Base-by-base conservation (phyloP, 2,888 invertebrate genomes). In the Candidula unifasciata region DNA sequence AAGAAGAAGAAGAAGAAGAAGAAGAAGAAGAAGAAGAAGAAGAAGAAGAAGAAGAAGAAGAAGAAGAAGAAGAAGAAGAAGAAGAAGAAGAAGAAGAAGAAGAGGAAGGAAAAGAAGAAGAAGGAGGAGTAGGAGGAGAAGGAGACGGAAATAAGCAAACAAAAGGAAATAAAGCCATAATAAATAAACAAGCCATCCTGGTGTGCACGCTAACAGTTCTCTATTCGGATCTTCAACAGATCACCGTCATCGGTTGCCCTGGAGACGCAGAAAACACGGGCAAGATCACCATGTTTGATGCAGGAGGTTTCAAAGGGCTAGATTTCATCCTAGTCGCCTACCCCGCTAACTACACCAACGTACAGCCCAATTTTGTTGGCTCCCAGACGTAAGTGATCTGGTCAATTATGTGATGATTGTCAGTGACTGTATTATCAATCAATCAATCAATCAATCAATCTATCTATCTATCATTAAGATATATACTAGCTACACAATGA, bases 281-380 rank as follows among this genome's bases (percentile, higher is more conserved):
- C n/a, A 84, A 80, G 57, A 76, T 76, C 27, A 16, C 57, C 21
- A 76, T 84, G 84, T 68, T 84, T 57, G 80, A 80, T 16, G 84
- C 73, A 2, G 84, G 84, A 0, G 66, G 74, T n/a, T 84, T 84
- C 60, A 73, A 74, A 35, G 84, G 84, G 10, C 71, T 84, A 27
- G 84, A 84, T 68, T 84, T 84, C 35, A 44, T 84, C 30, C 57
- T 84, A 16, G 30, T 76, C 16, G 84, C 80, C n/a, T 84, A 84
- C 76, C 84, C 84, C 13, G 52, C 80, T 37, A 69, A 74, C 54
- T 84, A 71, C 68, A 84, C 84, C 35, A 79, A 73, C 44, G 33
- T 76, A 21, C 54, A 80, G 57, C 84, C 84, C 0, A 68, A 57
- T 27, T 84, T 84, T 37, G 35, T 80, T 24, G 84, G 79, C 33